Conservation (phyloP, 2,113 vertebrate genomes). For the Sardina pilchardus region DNA sequence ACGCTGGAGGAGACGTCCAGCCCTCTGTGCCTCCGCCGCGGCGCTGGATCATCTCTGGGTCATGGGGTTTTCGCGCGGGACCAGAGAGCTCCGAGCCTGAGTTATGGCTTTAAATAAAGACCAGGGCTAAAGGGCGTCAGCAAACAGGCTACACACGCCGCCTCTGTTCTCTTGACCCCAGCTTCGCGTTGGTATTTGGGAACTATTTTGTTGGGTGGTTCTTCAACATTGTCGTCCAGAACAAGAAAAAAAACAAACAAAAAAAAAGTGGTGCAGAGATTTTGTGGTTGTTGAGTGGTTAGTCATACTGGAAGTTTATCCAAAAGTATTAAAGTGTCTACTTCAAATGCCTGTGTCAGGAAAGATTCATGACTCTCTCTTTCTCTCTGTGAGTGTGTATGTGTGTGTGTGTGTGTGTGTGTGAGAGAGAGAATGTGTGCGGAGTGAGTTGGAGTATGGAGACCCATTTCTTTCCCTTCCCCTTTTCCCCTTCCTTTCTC, state of each 20-base stretch:
- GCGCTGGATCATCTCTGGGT: background rate
- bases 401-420: background rate
- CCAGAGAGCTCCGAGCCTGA: background rate
- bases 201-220: background rate
- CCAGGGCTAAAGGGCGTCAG: conserved; percentile 12
- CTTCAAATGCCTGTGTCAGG: background rate
- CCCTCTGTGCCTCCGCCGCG: background rate
- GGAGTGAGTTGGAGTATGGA: background rate
- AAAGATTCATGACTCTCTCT: background rate
- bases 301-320: background rate
- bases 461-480: background rate
- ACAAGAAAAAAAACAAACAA: too few species aligned
- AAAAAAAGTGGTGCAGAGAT: background rate
- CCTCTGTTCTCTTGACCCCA: conserved; percentile 1
- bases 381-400: conserved; percentile 50
- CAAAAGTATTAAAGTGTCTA: background rate
- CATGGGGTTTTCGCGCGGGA: conserved; percentile 5
- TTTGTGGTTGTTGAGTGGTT: background rate
- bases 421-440: background rate
- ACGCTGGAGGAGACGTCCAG: background rate
- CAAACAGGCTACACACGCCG: conserved; percentile 39
- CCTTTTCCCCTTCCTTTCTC: background rate
- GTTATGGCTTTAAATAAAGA: conserved; percentile 9
- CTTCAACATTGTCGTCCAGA: background rate
- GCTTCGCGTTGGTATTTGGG: background rate